Percentiles rank a stretch among this genome's conserved stretches.
phyloP scores from a whole-genome alignment of 2,797 vertebrate genomes.

The Huso huso region DNA sequence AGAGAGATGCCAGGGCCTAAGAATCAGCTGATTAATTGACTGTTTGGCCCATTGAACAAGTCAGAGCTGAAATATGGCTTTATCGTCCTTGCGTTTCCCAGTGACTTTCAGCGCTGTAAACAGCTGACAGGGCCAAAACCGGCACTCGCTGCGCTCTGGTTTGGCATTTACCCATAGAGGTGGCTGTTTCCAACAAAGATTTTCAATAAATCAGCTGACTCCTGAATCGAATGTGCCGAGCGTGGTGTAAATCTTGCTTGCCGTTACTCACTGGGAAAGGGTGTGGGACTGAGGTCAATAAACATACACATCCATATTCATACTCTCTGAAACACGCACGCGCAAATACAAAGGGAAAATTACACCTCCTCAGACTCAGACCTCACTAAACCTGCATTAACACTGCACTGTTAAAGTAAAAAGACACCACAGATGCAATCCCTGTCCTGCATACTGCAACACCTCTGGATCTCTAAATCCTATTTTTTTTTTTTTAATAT shows the following conservation, averaged over 20 bases:
- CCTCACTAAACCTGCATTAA: slow-evolving; percentile 19
- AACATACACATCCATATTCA: slow-evolving; percentile 7
- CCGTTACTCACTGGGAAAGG: slow-evolving; percentile 30
- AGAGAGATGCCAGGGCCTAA: slow-evolving; percentile 19
- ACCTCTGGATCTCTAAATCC: no score
- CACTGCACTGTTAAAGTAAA: no score
- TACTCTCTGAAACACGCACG: neutral
- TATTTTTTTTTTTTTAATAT: no score
- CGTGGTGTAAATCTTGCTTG: slow-evolving; percentile 19
- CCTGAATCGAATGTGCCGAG: slow-evolving; percentile 19
- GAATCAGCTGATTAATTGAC: slow-evolving; percentile 49
- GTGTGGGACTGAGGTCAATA: slow-evolving; percentile 22
- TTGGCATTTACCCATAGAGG: slow-evolving; percentile 18
- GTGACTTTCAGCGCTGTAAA: slow-evolving; percentile 65
- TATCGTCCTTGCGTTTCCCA: slow-evolving; percentile 42
- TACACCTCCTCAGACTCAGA: no score
- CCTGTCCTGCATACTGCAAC: no score
- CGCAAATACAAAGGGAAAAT: no score
- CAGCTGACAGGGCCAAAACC: slow-evolving; percentile 51
- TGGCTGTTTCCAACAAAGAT: slow-evolving; percentile 32
- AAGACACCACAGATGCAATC: no score
- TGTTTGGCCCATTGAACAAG: slow-evolving; percentile 41
- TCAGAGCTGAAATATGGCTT: slow-evolving; percentile 49
- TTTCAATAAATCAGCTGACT: slow-evolving; percentile 53
- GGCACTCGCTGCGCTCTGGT: slow-evolving; percentile 19